Evolutionary conservation across 2,888 invertebrate species (phyloP), one percentile per base, ranked within the genome.

Genomic region (Ypsolopha scabrella): DNA sequence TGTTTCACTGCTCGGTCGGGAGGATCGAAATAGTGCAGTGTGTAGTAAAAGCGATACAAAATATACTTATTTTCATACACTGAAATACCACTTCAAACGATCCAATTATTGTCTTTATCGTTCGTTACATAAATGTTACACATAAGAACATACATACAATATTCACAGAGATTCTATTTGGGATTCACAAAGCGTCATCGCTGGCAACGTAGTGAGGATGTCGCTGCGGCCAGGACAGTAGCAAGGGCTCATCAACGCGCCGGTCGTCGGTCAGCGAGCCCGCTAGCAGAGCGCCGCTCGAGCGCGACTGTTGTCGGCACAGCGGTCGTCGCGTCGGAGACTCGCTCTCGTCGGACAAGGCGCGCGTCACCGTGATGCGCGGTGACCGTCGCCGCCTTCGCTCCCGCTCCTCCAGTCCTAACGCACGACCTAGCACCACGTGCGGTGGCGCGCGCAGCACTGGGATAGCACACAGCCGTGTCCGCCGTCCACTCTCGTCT

Each of bases 301-400:
- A 86, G 2, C 86, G 79, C 13, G 86, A 86, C 53, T 86, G 86
- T 60, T 86, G 86, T 1, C 85, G 76, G 54, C 86, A 85, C 6
- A 86, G 68, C 13, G 83, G 81, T 0, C 83, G 77, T 9, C 82
- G 75, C 34, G 89, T 87, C 33, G 86, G 88, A 0, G 87, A 87
- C 55, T 91, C 92, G 62, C 90, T 91, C 64, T 93, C 92, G 63
- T 92, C 92, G 13, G 92, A 92, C 82, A 90, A 90, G 2, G 93
- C 92, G 48, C 92, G 80, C 0, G 93, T 93, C 57, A 93, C 92
- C 7, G 92, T 88, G 52, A 93, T 93, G 51, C 90, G 87, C 0
- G 93, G 93, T 7, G 92, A 92, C 54, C 88, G 86, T 34, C 85
- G 77, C 6, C 83, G 72, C 53, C 81, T 68, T 14, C 81, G 70